phyloP scores from a whole-genome alignment of 2,888 invertebrate genomes.

The Gnatocerus cornutus region DNA sequence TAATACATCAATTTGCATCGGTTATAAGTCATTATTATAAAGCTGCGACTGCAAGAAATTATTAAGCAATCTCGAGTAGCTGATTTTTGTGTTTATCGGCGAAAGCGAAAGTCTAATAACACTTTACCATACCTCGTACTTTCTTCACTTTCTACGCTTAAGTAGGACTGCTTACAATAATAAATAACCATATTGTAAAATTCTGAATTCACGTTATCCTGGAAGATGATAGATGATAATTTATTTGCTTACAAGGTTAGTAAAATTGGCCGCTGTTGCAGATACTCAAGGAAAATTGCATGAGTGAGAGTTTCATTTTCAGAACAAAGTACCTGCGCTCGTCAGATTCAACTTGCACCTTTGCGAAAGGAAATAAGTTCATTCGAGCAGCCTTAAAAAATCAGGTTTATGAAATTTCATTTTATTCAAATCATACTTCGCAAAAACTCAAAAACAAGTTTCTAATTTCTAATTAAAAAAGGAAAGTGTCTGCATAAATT shows the following conservation, averaged over 20 bases:
- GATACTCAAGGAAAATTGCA: no score
- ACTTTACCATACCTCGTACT: conserved; percentile 57
- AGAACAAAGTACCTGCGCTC: no score
- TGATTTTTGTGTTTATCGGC: conserved; percentile 53
- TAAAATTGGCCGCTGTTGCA: no score
- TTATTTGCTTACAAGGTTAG: no score
- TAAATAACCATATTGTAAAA: conserved; percentile 47
- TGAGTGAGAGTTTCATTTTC: no score
- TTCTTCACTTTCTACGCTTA: conserved; percentile 63
- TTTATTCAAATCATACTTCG: no score
- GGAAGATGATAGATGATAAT: conserved; percentile 5
- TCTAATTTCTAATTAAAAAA: not conserved
- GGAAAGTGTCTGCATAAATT: not conserved
- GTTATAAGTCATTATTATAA: conserved; percentile 31
- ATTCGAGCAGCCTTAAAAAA: no score
- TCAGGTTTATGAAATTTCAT: no score
- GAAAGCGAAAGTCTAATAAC: conserved; percentile 60
- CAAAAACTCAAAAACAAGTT: no score
- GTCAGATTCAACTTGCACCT: no score
- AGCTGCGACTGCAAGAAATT: conserved; percentile 33
- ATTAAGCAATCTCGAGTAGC: conserved; percentile 44
- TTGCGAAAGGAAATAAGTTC: no score
- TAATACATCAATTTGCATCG: conserved; percentile 18
- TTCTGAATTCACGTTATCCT: conserved; percentile 19
- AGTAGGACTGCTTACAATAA: conserved; percentile 55